These are phyloP conservation scores for Odontophorus gujanensis DNA, from an alignment of 2,113 vertebrate species.

Conservation along the genomic window DNA sequence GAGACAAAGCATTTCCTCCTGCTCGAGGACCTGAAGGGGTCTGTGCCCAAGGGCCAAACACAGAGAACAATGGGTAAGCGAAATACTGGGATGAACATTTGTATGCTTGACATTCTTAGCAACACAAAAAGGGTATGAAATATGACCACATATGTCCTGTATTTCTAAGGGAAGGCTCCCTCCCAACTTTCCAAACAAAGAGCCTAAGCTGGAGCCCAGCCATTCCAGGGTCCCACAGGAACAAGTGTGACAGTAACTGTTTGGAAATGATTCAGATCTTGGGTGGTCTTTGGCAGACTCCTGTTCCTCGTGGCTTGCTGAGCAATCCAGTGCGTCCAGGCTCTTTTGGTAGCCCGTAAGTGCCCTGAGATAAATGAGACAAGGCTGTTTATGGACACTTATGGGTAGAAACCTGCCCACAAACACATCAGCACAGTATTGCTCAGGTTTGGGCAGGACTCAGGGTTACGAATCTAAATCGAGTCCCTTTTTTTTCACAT, in stretches of 20 bases:
- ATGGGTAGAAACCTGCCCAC: neutral
- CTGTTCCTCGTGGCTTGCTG: neutral
- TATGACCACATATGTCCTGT: neutral
- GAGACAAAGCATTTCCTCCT: too few relatives aligned
- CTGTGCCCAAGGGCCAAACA: too few relatives aligned
- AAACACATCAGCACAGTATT: neutral
- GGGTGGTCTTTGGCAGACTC: neutral
- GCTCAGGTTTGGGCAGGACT: neutral
- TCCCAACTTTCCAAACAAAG: neutral
- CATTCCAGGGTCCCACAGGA: neutral
- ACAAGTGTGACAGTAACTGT: neutral
- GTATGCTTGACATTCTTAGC: neutral
- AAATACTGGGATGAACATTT: neutral
- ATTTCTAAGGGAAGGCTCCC: neutral
- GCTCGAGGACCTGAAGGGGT: too few relatives aligned
- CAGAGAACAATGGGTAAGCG: neutral
- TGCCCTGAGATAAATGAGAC: neutral
- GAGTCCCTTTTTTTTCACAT: neutral
- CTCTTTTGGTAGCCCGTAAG: neutral
- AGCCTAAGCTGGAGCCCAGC: neutral
- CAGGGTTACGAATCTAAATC: neutral
- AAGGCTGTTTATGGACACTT: neutral
- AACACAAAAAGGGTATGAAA: neutral
- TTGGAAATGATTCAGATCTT: neutral
- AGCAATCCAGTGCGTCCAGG: neutral